Evolutionary conservation across 2,113 vertebrate species (phyloP), one percentile per base, ranked within the genome.

Genomic region (Lagopus muta): DNA sequence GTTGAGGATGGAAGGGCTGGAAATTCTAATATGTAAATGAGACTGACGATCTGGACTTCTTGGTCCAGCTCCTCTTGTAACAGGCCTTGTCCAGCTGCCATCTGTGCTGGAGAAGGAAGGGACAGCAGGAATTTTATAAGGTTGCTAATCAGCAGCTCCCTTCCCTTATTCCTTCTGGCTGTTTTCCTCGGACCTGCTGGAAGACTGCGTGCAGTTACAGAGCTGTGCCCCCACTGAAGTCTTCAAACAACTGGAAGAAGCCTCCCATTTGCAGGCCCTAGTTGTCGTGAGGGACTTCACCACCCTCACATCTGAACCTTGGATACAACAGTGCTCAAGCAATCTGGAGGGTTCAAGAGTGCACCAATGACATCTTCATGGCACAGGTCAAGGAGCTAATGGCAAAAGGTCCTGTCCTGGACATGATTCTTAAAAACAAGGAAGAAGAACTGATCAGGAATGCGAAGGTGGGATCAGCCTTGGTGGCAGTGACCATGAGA

Each of bases 361-460:
- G 8, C 20, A 2, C 18, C 50, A 57, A 12, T 1, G 1, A 24
- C 16, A 47, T 6, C 47, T 75, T 25, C 15, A 22, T 36, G 20
- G n/a, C 1, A 1, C 30, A 32, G 30, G 28, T 72, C 0, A 0
- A 58, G n/a, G 50, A 66, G 21, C 36, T 66, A 4, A 52, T 7
- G 34, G 71, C 45, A n/a, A 34, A 71, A 22, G 13, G 18, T 55
- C 61, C 28, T 85, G 4, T 65, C 21, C 24, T 66, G 40, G 34
- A 42, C 10, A 22, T 70, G 25, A 8, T 27, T 14, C 28, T 73
- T 28, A 30, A 2, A 94, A 71, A 74, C 10, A 16, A 70, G 74
- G 43, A 88, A 28, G 19, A 82, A 13, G 19, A 82, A 11, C 19
- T 80, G n/a, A 19, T 11, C 67, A 61, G 22, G 38, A 45, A 80